Conservation (phyloP, 2,113 vertebrate species). For the Cyanocitta stelleri region DNA sequence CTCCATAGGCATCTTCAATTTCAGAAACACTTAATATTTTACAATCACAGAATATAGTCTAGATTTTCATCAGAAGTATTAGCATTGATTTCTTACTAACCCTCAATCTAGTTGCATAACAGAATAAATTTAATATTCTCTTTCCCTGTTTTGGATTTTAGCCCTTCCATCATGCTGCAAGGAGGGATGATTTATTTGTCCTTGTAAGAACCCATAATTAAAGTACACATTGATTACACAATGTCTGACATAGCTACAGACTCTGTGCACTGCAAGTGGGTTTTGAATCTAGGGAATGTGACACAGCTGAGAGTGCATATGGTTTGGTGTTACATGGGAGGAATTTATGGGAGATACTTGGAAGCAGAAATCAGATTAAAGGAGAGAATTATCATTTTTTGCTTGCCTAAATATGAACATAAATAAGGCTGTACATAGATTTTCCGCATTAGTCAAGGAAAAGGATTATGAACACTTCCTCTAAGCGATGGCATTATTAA, state of each 20-base stretch:
- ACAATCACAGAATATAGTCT: not conserved
- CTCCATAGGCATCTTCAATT: not conserved
- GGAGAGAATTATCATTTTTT: not conserved
- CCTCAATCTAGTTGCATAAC: not conserved
- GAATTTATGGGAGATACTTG: slow-evolving; percentile 11
- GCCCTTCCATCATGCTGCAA: not conserved
- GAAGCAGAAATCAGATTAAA: slow-evolving; percentile 35
- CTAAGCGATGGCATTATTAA: not conserved
- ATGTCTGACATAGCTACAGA: not conserved
- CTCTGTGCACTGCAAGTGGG: not conserved
- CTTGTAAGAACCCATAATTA: slow-evolving; percentile 13
- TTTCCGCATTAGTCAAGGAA: not conserved
- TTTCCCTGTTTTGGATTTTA: not conserved
- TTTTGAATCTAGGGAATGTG: not conserved
- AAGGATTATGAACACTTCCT: slow-evolving; percentile 8
- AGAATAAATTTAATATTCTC: not conserved
- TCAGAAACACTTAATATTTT: not conserved
- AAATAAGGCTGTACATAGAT: slow-evolving; percentile 3
- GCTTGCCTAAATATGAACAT: not conserved
- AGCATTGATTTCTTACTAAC: not conserved
- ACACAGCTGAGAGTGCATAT: slow-evolving; percentile 20
- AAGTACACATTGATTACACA: slow-evolving; percentile 19
- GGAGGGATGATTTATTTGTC: not conserved
- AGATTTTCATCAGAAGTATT: slow-evolving; percentile 8
- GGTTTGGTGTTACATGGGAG: slow-evolving; percentile 6